Evolutionary conservation across 1,140 invertebrate species (phyloP).

Genomic region (Eriocheir sinensis): DNA sequence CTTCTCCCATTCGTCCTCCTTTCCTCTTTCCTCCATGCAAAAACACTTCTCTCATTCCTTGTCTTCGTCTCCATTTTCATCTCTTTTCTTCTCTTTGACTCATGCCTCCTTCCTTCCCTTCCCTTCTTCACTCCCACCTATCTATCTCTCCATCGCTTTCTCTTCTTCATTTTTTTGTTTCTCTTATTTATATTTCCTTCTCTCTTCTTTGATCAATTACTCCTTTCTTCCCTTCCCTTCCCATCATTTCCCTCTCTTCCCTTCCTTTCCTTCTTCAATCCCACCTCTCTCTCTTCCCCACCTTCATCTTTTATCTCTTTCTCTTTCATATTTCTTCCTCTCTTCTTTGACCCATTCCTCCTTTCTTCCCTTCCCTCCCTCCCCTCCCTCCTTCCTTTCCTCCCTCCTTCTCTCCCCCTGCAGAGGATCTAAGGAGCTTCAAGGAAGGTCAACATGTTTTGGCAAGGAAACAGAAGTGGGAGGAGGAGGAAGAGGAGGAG

Average conservation of each 20-base stretch:
- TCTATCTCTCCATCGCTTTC: no score
- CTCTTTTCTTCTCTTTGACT: no score
- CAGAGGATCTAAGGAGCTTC: background rate
- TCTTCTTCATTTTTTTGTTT: no score
- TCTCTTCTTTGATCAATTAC: no score
- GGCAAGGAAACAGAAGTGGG: background rate
- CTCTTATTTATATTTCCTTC: no score
- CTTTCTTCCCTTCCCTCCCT: background rate
- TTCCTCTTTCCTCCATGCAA: no score
- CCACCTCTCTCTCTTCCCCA: background rate
- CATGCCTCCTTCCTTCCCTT: no score
- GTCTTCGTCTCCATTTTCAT: no score
- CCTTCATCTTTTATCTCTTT: background rate
- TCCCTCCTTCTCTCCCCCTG: background rate
- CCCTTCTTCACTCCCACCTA: no score
- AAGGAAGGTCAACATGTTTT: constrained; percentile 15
- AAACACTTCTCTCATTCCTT: no score
- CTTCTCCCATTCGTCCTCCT: no score
- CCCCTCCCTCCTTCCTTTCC: background rate
- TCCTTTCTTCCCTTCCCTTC: background rate
- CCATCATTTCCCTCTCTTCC: background rate
- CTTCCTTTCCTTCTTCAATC: background rate
- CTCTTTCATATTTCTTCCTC: background rate
- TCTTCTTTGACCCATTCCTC: background rate
- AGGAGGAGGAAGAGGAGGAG: no score